phyloP scores from a whole-genome alignment of 2,888 invertebrate genomes.

The Acrobasis repandana region DNA sequence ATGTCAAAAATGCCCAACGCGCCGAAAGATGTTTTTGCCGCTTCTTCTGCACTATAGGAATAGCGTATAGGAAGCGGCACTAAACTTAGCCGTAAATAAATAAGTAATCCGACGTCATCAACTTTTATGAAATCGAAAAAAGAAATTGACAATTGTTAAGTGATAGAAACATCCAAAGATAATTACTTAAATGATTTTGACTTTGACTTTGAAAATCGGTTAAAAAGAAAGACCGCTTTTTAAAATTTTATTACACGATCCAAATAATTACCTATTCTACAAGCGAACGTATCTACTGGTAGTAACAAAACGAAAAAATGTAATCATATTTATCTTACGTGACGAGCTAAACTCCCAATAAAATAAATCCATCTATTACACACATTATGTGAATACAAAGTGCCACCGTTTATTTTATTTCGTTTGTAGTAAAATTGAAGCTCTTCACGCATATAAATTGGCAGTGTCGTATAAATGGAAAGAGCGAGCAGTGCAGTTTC shows the following conservation, averaged over 20 bases:
- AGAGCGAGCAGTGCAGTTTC: conserved; percentile 50
- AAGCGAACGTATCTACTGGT: background rate
- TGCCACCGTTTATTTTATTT: conserved; percentile 36
- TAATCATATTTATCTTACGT: conserved; percentile 29
- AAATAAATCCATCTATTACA: conserved; percentile 33
- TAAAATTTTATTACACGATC: conserved; percentile 1
- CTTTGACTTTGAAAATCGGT: too few species aligned
- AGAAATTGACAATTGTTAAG: too few species aligned
- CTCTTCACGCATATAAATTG: conserved; percentile 58
- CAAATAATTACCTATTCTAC: conserved; percentile 14
- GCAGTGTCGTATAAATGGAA: conserved; percentile 51
- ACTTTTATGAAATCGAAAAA: too few species aligned
- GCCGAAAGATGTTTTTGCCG: too few species aligned
- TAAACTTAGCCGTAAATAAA: too few species aligned
- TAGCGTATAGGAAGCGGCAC: too few species aligned
- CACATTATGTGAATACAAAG: conserved; percentile 36
- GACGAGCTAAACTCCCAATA: conserved; percentile 31
- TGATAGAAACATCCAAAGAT: too few species aligned
- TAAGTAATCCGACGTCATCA: too few species aligned
- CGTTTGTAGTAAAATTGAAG: conserved; percentile 52
- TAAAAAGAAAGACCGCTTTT: background rate
- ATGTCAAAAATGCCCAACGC: too few species aligned
- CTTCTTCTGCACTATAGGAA: too few species aligned
- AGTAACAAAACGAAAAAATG: conserved; percentile 23
- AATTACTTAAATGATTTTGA: too few species aligned